These are phyloP conservation scores for Ornithorhynchus anatinus DNA, from an alignment of 2,113 vertebrate species.

Conservation along the genomic window DNA sequence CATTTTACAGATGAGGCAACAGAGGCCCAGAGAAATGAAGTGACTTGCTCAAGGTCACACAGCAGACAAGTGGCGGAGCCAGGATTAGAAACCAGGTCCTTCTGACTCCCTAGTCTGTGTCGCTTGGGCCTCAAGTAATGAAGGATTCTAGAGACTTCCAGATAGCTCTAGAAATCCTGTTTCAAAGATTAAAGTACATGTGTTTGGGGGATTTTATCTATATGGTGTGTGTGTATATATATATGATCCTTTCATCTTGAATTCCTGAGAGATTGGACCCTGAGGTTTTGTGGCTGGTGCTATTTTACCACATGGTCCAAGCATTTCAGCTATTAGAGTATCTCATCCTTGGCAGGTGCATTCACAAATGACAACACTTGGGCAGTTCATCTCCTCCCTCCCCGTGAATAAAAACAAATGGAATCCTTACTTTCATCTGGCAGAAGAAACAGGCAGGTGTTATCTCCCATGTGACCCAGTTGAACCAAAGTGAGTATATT, in stretches of 20 bases:
- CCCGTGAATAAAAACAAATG: slow-evolving; percentile 23
- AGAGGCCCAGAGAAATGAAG: too few relatives aligned
- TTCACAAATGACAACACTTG: slow-evolving; percentile 35
- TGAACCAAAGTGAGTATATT: not conserved
- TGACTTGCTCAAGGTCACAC: too few relatives aligned
- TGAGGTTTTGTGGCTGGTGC: not conserved
- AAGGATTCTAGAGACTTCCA: too few relatives aligned
- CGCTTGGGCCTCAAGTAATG: too few relatives aligned
- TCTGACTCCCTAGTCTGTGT: too few relatives aligned
- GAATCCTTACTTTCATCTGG: slow-evolving; percentile 18
- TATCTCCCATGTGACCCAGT: not conserved
- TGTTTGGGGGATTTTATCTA: not conserved
- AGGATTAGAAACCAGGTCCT: too few relatives aligned
- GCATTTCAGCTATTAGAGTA: slow-evolving; percentile 23
- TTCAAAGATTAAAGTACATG: too few relatives aligned
- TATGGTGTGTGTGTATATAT: not conserved
- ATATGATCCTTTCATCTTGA: not conserved
- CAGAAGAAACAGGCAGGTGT: slow-evolving; percentile 30
- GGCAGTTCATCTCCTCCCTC: slow-evolving; percentile 23
- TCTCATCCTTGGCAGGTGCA: slow-evolving; percentile 27
- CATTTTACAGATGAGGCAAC: too few relatives aligned
- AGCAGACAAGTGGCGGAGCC: too few relatives aligned
- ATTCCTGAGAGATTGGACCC: not conserved
- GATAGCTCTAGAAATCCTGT: too few relatives aligned
- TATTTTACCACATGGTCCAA: not conserved